Evolutionary conservation across 2,888 invertebrate genomes (phyloP).

Genomic region (Spodoptera picta): DNA sequence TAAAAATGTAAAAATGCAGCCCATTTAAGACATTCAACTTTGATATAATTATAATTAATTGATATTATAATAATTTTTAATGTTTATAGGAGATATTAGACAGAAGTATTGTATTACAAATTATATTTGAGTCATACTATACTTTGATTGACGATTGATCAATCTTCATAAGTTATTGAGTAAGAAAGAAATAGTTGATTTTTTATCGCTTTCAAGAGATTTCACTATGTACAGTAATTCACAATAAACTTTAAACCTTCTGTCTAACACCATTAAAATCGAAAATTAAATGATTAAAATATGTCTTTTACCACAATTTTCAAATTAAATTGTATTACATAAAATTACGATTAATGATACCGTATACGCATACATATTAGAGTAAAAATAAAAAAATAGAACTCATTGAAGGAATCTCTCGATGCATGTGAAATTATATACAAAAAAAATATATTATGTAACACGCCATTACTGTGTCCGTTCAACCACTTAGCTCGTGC

Average conservation of each 20-base stretch:
- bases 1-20: slow-evolving; percentile 25
- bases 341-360: no score
- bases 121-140: background rate
- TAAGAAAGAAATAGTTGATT: no score
- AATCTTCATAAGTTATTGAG: no score
- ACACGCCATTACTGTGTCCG: slow-evolving; percentile 65
- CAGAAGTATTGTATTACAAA: background rate
- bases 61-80: slow-evolving; percentile 3
- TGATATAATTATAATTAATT: slow-evolving; percentile 1
- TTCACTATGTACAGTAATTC: no score
- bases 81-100: slow-evolving; percentile 7
- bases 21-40: slow-evolving; percentile 10
- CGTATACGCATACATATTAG: slow-evolving; percentile 45
- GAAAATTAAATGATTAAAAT: slow-evolving; percentile 5
- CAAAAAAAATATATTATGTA: slow-evolving; percentile 67
- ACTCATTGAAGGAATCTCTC: slow-evolving; percentile 55
- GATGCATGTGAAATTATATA: slow-evolving; percentile 69
- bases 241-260: background rate
- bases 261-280: slow-evolving; percentile 6
- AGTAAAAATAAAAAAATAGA: slow-evolving; percentile 58
- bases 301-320: slow-evolving; percentile 19
- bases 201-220: no score
- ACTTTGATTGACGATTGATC: no score
- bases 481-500: slow-evolving; percentile 54
- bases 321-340: no score